A percentile compares a stretch with the other conserved stretches of the same genome.
Conservation (phyloP, 2,113 vertebrate species). For the Indri indri region DNA sequence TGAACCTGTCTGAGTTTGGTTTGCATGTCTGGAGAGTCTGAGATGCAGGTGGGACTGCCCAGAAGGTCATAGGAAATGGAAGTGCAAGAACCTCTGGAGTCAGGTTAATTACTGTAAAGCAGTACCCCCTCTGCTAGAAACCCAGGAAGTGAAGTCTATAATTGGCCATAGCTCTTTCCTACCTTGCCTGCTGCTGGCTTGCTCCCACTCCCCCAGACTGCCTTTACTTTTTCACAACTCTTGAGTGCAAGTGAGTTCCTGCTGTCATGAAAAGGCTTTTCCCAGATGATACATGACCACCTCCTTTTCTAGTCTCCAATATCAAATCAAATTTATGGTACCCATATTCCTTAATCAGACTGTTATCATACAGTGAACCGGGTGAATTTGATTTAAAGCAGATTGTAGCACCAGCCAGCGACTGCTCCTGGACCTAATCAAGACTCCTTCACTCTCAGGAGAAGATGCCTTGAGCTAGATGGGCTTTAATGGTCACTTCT, state of each 20-base stretch:
- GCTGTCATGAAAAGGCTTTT: conserved; percentile 65
- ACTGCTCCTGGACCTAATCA: conserved; percentile 79
- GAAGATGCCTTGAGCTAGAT: conserved; percentile 20
- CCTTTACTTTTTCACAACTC: conserved; percentile 62
- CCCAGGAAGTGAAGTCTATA: not conserved
- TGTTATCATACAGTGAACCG: conserved; percentile 73
- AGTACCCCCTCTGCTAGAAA: not conserved
- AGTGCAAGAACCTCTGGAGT: not conserved
- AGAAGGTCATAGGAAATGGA: not conserved
- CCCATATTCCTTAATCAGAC: conserved; percentile 76
- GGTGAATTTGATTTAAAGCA: conserved; percentile 76
- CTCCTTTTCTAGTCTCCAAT: conserved; percentile 73
- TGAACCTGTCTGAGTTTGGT: not conserved
- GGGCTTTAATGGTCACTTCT: conserved; percentile 61
- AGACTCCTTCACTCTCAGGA: conserved; percentile 53
- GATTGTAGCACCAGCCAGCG: conserved; percentile 79
- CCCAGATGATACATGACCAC: conserved; percentile 69
- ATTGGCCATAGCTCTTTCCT: conserved; percentile 66
- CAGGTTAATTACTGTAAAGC: not conserved
- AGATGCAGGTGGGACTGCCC: not conserved
- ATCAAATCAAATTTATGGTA: conserved; percentile 77
- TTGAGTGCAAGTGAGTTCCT: conserved; percentile 59
- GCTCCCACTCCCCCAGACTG: conserved; percentile 56
- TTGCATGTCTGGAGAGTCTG: not conserved
- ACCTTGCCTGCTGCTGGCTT: conserved; percentile 12